Evolutionary conservation across 1,140 invertebrate genomes (phyloP), one percentile per base, ranked within the genome.

Genomic region (Drosophila dunni): DNA sequence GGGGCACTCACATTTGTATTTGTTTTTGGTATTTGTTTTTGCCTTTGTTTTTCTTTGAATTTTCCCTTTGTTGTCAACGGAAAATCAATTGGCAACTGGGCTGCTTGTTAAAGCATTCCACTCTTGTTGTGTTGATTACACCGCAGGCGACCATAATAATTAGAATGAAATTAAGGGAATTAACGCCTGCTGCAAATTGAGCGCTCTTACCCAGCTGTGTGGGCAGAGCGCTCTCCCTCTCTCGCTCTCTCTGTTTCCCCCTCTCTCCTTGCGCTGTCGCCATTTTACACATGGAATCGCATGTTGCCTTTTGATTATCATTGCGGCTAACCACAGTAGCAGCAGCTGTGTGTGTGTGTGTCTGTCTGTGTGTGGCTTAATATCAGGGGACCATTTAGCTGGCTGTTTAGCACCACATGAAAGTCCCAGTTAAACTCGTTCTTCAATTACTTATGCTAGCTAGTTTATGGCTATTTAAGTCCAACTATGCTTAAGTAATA

Each of bases 111-210:
- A 10, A 15, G 50, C 57, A 36, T 33, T 45, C 45, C 51, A 29
- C 34, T 57, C 15, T 17, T 61, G 42, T 33, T 38, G 50, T 81
- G 74, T 80, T 88, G 84, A 88, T 88, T 89, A 78, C 84, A 88
- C 83, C 82, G 79, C 78, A 65, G 83, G 83, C 84, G 84, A 57
- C 53, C 84, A 83, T 88, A 88, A 88, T 77, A 88, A 88, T 88
- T 88, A 88, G 84, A 67, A 56, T 75, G 76, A 83, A 88, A 86
- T 86, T 86, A 86, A 86, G 78, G 76, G 77, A 86, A 86, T 86
- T 86, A 86, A 86, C 83, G 82, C 83, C 36, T 69, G 71, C 58
- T 78, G 79, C 73, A 71, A 82, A 88, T 83, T 88, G 83, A 33
- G 24, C 36, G 20, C 60, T 44, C 24, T 3, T 50, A 40, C 44